Base-by-base conservation (phyloP, 1,140 invertebrate genomes). In the Heliconius eleuchia region DNA sequence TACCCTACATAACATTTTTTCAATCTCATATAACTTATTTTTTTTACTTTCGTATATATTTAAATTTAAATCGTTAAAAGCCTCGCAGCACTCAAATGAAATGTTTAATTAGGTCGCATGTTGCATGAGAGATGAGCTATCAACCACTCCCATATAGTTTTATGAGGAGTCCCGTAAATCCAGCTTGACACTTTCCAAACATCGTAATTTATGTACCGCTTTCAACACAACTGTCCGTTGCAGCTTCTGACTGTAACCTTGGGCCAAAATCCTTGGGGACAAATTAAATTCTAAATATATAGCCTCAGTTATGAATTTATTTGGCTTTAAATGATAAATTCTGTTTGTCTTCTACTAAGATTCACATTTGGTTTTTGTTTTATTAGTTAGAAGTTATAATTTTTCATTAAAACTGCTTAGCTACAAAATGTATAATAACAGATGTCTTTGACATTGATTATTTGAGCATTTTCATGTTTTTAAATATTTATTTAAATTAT, bases 131-230 rank as follows among this genome's bases (percentile, higher is more conserved):
- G 60, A 66, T 66, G 60, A 66, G 60, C 60, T 66, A 66, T 66
- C 23, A 66, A 37, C 27, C 60, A 30, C 60, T 66, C 57, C 52
- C 50, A 60, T 73, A 57, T 73, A 79, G 60, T 79, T 75, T 80
- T 77, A 80, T 77, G 74, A 71, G 71, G 76, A 77, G 39, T 42
- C 19, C 75, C 71, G 72, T 80, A 80, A 80, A 80, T 80, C 72
- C 52, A 74, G 76, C 42, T 52, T 70, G 75, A 80, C 74, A 77
- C 71, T 80, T 80, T 77, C 46, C 79, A 80, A 80, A 80, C 79
- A 80, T 77, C 72, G 79, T 80, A 77, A 80, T 80, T 80, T 80
- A 80, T 80, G 79, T 77, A 77, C 71, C 71, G 75, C 79, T 80
- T 74, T 80, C 75, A 80, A 80, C 74, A 80, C 66, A 80, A 80